These are phyloP conservation scores for Lepetodrilus schrolli DNA, from an alignment of 2,888 invertebrate species.

Conservation along the genomic window DNA sequence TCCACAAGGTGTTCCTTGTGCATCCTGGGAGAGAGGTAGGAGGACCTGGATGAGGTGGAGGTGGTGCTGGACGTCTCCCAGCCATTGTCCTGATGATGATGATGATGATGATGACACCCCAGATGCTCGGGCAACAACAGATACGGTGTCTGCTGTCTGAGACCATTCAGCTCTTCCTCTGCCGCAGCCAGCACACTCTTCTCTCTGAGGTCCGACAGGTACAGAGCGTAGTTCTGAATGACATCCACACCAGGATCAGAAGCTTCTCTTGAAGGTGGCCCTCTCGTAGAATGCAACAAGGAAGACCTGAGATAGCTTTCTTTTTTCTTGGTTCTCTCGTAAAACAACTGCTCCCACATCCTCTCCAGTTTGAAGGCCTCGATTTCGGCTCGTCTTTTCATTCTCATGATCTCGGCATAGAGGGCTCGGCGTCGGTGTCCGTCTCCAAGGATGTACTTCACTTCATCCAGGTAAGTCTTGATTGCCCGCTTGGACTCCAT, in stretches of 20 bases:
- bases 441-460: slow-evolving; percentile 53
- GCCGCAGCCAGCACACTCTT: not conserved
- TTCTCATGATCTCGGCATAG: slow-evolving; percentile 52
- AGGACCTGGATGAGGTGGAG: not conserved
- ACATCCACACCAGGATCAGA: slow-evolving; percentile 33
- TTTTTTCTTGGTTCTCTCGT: slow-evolving; percentile 46
- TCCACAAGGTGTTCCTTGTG: slow-evolving; percentile 61
- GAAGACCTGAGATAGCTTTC: not conserved
- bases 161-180: not conserved
- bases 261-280: slow-evolving; percentile 41
- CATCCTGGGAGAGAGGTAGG: slow-evolving; percentile 51
- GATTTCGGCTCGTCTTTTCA: slow-evolving; percentile 62
- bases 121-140: no score
- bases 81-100: not conserved
- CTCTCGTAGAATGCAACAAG: no score
- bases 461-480: slow-evolving; percentile 59
- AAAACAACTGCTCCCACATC: slow-evolving; percentile 59
- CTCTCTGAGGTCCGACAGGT: not conserved
- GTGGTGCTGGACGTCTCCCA: slow-evolving; percentile 5
- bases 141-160: slow-evolving; percentile 1
- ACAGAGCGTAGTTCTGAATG: slow-evolving; percentile 7
- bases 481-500: slow-evolving; percentile 67
- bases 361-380: slow-evolving; percentile 72
- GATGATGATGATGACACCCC: not conserved
- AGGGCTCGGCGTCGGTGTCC: slow-evolving; percentile 54